Base-by-base conservation (phyloP, 2,888 invertebrate genomes). In the Zaprionus obscuricornis region DNA sequence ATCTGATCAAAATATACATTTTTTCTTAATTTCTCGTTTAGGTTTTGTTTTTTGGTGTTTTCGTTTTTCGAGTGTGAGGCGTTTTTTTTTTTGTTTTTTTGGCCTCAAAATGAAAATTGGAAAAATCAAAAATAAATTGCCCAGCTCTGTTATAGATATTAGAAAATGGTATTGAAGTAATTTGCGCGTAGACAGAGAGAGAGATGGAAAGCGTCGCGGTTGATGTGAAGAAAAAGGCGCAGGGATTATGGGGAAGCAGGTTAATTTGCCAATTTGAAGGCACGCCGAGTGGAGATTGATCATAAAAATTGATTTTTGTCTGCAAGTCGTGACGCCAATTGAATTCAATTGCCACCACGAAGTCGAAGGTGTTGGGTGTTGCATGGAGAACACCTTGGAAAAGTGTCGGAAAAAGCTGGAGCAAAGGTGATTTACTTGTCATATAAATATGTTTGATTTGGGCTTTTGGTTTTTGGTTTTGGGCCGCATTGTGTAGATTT, bases 401-500 rank as follows among this genome's bases (percentile, higher is more conserved):
- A 26, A 51, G 45, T n/a, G n/a, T n/a, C 50, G 6, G 62, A 34
- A 5, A 16, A 2, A 42, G 51, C 51, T 45, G 17, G 8, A 52
- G 56, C 56, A 43, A 54, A 63, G 45, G 85, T 78, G 78, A 81
- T 78, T 84, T 84, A 65, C 82, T 74, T 84, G 78, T 82, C 78
- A 84, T 57, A 84, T 84, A 82, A 79, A 75, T 71, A 81, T 77
- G 60, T 84, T 79, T 79, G 85, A 84, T 84, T 69, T 71, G 34
- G 36, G 50, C n/a, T 51, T 63, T 33, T 31, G 34, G 37, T 50
- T 50, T 20, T n/a, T 4, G 29, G 29, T n/a, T 29, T 29, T 4
- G 31, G 31, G 4, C 43, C 50, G 29, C 31, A 40, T 13, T n/a
- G 31, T 14, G 10, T 1, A 65, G 71, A 84, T 78, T 78, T 78